Percentiles rank a stretch among this genome's conserved stretches.
These are phyloP conservation scores for Aphidius ervi DNA, from an alignment of 1,140 invertebrate species.

Conservation along the genomic window DNA sequence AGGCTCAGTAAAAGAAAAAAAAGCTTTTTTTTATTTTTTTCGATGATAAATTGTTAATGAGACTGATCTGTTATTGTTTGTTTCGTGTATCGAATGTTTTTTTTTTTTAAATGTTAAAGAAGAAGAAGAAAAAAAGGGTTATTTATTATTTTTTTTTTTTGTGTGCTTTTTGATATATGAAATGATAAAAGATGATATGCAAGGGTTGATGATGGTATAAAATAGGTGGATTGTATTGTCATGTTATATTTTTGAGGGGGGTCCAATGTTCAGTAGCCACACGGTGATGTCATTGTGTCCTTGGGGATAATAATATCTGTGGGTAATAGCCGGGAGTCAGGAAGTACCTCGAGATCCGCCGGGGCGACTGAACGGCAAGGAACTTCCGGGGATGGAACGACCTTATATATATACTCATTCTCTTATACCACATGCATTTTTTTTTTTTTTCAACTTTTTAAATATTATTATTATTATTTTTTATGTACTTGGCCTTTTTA, in stretches of 20 bases:
- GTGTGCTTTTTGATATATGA: too few species aligned
- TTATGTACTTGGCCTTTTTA: background rate
- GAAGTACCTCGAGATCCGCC: constrained; percentile 26
- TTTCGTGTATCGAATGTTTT: constrained; percentile 10
- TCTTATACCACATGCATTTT: constrained; percentile 5
- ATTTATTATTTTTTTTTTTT: too few species aligned
- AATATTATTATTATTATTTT: background rate
- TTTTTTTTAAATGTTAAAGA: constrained; percentile 45
- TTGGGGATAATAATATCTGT: constrained; percentile 28
- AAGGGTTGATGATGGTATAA: too few species aligned
- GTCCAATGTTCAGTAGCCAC: background rate
- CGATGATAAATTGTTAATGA: constrained; percentile 39
- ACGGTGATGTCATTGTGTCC: constrained; percentile 19
- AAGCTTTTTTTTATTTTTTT: background rate
- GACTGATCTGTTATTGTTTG: constrained; percentile 31
- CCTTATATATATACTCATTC: background rate
- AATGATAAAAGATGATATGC: too few species aligned
- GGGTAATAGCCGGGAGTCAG: constrained; percentile 27
- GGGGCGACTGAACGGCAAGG: constrained; percentile 15
- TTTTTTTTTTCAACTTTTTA: background rate
- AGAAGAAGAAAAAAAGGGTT: constrained; percentile 32
- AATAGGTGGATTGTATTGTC: background rate
- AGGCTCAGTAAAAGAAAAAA: too few species aligned
- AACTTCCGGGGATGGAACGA: constrained; percentile 13
- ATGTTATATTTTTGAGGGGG: background rate